Base-by-base conservation (phyloP, 2,888 invertebrate species). In the Drosophila maculinotata region DNA sequence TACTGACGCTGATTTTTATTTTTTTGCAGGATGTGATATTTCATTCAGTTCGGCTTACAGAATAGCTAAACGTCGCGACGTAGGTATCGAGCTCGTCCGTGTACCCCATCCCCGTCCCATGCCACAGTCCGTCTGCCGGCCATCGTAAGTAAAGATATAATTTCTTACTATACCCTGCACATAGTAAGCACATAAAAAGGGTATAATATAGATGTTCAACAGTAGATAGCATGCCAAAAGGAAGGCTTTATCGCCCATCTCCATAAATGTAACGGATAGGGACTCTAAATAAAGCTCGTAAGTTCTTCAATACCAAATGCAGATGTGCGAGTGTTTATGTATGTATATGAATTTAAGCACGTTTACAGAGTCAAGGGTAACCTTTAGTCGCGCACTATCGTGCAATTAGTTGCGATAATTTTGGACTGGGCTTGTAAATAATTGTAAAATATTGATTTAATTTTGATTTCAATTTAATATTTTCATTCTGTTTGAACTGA, bases 1-100 rank as follows among this genome's bases (percentile, higher is more conserved):
- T 77, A 68, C 72, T 69, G 73, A 69, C 79, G 82, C 74, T 85
- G 85, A 85, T 85, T 83, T 84, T 85, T 85, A 85, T 85, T 79
- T 79, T 79, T 78, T 73, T 57, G 66, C 85, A 78, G 85, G 83
- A 83, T 82, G 76, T 85, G 76, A 79, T 85, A 79, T 85, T 85
- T 85, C 81, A 82, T 79, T 82, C 70, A 70, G 69, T 62, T 72
- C 65, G 49, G 69, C 73, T 72, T 58, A 71, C 60, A 63, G 58
- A 51, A 44, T 66, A 77, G 56, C 79, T 77, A 70, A 81, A 76
- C 60, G 64, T 51, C 53, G 52, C 36, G 28, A 17, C 30, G 38
- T 48, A 48, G 44, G 20, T 48, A 69, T 68, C 20, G 15, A 41
- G 17, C 26, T 30, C 28, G n/a, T 26, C 25, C 20, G 20, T 3